Evolutionary conservation across 2,113 vertebrate species (phyloP), one percentile per base, ranked within the genome.

Genomic region (Nanorana parkeri): DNA sequence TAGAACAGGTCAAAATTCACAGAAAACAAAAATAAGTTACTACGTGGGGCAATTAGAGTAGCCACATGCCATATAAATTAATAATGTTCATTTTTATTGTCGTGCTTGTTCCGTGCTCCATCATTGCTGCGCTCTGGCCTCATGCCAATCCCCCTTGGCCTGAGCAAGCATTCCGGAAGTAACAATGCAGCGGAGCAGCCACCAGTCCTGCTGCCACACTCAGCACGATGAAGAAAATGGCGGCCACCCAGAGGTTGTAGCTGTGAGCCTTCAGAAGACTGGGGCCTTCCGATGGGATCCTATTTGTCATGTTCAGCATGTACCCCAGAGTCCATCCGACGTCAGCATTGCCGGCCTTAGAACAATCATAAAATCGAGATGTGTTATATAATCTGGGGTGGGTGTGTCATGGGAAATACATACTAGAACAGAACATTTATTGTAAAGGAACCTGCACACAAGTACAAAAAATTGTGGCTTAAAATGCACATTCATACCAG

Each of bases 321-420:
- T 97, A 98, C 55, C 97, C 97, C 84, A 99, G 91, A 0, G 96
- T 94, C 97, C 97, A 99, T 68, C 96, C 96, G 0, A 97, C 74
- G 0, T 94, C 93, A 0, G 92, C 67, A 0, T 91, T 94, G 0
- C 91, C 92, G 0, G 79, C 96, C 97, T 99, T 91, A 0, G 17
- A 11, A 47, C 1, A 47, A 47, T n/a, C 32, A 36, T 36, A 2
- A 47, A 47, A 47, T 47, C 8, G 13, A 47, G 41, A 47, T 15
- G 41, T 47, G 41, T 47, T 47, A 11, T 11, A 47, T 47, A 47
- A 47, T 11, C 13, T 13, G 41, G 6, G 11, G 5, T 47, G 6
- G 11, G 5, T 47, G 8, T 47, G 11, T 47, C 10, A 47, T 10
- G 41, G 0, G 0, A 47, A 47, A 47, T 47, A 47, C 41, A 47